Evolutionary conservation across 1,140 invertebrate species (phyloP).

Genomic region (Caerostris extrusa): DNA sequence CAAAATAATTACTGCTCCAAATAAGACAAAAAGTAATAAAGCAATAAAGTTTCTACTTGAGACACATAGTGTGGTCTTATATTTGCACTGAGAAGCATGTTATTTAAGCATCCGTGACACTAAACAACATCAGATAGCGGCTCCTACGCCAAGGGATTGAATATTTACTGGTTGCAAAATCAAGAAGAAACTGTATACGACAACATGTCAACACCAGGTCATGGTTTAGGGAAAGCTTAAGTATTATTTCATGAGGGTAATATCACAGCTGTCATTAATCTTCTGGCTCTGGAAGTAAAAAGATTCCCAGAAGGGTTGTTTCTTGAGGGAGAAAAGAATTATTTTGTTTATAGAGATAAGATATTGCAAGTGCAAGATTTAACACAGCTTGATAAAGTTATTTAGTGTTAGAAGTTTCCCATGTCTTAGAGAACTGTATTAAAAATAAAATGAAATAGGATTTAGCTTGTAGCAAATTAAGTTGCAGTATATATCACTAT

Average conservation of each 20-base stretch:
- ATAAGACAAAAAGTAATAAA: too few species aligned
- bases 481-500: too few species aligned
- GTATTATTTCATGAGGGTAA: conserved; percentile 48
- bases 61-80: not conserved
- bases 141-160: not conserved
- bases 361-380: not conserved
- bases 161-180: not conserved
- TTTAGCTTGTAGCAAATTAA: too few species aligned
- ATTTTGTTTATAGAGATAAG: conserved; percentile 47
- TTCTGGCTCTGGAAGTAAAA: conserved; percentile 2
- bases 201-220: conserved; percentile 54
- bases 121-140: not conserved
- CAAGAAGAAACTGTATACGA: conserved; percentile 1
- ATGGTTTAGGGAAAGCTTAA: conserved; percentile 43
- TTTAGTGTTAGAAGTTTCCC: too few species aligned
- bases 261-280: conserved; percentile 43
- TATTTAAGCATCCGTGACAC: not conserved
- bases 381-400: not conserved
- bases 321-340: not conserved
- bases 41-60: not conserved
- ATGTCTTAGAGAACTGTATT: too few species aligned
- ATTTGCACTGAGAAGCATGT: not conserved
- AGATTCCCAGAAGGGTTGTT: not conserved
- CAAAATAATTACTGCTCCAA: too few species aligned
- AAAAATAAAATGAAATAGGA: too few species aligned